Percentiles rank a stretch among this genome's conserved stretches.
phyloP scores from a whole-genome alignment of 2,113 vertebrate genomes.

The Lophochroa leadbeateri region DNA sequence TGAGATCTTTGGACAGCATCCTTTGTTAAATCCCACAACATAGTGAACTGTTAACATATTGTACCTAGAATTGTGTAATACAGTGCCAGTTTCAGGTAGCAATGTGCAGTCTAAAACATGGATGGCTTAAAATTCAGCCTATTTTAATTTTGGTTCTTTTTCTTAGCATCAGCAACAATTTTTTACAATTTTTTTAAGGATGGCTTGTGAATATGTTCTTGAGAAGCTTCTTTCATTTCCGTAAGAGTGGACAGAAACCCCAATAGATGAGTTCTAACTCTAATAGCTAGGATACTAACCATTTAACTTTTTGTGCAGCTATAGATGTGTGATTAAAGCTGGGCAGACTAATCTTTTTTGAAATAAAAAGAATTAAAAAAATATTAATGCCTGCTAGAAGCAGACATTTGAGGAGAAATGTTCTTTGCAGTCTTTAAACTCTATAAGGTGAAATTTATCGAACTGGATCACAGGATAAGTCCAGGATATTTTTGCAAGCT shows the following conservation, averaged over 20 bases:
- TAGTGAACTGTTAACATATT: neutral
- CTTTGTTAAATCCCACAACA: neutral
- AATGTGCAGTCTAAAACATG: neutral
- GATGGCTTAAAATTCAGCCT: neutral
- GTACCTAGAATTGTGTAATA: neutral
- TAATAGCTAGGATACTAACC: neutral
- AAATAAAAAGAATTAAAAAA: neutral
- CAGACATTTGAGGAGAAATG: neutral
- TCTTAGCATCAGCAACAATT: neutral
- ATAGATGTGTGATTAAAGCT: neutral
- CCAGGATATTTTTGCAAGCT: neutral
- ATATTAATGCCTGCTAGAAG: neutral
- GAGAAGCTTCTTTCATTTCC: neutral
- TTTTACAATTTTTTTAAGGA: neutral
- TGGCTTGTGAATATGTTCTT: neutral
- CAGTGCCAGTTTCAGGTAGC: neutral
- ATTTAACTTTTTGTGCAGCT: neutral
- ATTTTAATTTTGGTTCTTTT: neutral
- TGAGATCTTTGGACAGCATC: neutral
- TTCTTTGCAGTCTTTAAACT: neutral
- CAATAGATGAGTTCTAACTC: neutral
- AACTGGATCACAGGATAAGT: neutral
- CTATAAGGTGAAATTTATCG: neutral
- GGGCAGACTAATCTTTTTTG: neutral
- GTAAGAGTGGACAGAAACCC: neutral